A percentile compares a stretch with the other conserved stretches of the same genome.
Evolutionary conservation across 2,888 invertebrate genomes (phyloP).

Genomic region (Lamellibrachia satsuma): DNA sequence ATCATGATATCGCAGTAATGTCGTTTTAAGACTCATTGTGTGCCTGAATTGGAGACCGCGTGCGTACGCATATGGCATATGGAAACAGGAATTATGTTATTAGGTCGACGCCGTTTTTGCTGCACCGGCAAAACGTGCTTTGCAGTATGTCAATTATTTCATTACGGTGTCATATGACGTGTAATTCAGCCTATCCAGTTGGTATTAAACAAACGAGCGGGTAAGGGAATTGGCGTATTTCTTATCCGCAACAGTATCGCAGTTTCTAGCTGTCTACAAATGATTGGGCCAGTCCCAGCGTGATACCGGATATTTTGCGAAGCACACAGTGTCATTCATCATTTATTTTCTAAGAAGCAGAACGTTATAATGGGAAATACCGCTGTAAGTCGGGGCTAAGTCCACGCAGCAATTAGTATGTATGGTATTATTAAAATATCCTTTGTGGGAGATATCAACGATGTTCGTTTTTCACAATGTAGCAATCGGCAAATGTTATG

Average conservation of each 20-base stretch:
- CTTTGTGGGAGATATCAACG: too few species aligned
- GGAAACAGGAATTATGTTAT: not conserved
- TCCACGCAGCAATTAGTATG: not conserved
- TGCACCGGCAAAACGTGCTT: not conserved
- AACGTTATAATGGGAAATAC: not conserved
- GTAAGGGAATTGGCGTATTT: not conserved
- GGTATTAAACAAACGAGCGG: not conserved
- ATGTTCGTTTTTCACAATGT: too few species aligned
- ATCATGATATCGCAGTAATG: too few species aligned
- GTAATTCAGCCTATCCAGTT: not conserved
- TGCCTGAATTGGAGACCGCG: not conserved
- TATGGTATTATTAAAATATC: not conserved
- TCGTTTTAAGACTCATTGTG: too few species aligned
- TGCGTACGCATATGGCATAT: not conserved
- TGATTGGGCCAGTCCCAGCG: not conserved
- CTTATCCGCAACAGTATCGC: not conserved
- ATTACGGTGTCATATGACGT: not conserved
- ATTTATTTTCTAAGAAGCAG: not conserved
- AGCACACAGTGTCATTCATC: not conserved
- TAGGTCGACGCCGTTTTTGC: not conserved
- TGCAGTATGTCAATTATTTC: not conserved
- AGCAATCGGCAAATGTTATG: too few species aligned
- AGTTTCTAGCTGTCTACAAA: not conserved
- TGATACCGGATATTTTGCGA: not conserved
- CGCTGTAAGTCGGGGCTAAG: not conserved